Percentiles rank a stretch among this genome's conserved stretches.
Conservation (phyloP, 2,888 invertebrate species). For the Didymodactylos carnosus region DNA sequence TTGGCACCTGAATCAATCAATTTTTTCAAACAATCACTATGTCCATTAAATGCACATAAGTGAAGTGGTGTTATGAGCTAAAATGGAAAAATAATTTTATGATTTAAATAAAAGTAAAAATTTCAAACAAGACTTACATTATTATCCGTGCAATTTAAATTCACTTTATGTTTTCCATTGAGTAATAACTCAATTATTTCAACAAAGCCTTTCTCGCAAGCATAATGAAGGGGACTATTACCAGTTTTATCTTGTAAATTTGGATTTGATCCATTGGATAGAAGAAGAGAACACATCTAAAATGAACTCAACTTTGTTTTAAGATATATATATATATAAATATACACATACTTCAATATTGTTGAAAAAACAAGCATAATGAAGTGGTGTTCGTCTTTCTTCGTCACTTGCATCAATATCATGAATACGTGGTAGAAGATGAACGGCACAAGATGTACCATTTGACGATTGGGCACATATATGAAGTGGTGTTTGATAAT, state of each 20-base stretch:
- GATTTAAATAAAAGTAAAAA: no score
- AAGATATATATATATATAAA: not conserved
- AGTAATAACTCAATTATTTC: not conserved
- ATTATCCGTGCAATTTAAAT: not conserved
- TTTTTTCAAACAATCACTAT: not conserved
- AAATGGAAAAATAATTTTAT: not conserved
- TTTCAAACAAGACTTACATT: not conserved
- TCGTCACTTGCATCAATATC: not conserved
- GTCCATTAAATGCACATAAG: not conserved
- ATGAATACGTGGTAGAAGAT: not conserved
- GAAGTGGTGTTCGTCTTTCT: not conserved
- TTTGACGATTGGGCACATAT: not conserved
- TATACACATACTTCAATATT: not conserved
- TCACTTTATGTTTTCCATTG: not conserved
- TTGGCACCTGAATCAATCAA: not conserved
- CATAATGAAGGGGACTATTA: not conserved
- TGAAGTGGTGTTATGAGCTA: not conserved
- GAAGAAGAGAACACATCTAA: not conserved
- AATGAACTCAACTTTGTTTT: not conserved
- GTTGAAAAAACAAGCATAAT: not conserved
- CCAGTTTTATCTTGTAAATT: not conserved
- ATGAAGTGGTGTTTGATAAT: not conserved
- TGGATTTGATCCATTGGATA: not conserved
- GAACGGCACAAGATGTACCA: not conserved
- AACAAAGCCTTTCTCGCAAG: not conserved